These are phyloP conservation scores for Scaptodrosophila lebanonensis DNA, from an alignment of 1,140 invertebrate species.

Conservation along the genomic window DNA sequence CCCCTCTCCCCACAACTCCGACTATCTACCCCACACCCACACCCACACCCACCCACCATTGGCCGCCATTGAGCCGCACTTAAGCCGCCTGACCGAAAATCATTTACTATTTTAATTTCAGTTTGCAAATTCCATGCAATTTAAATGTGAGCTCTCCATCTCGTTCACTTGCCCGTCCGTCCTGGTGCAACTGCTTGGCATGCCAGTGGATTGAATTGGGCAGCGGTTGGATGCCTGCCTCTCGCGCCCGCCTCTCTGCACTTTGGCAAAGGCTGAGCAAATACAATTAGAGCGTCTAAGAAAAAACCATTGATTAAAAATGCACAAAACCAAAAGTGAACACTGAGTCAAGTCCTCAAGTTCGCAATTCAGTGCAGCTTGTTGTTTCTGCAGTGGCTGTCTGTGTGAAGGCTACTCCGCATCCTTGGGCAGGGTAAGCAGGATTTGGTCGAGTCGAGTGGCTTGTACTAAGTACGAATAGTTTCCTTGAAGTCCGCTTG, in stretches of 20 bases:
- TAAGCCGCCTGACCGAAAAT: slow-evolving; percentile 67
- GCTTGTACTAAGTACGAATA: too few species aligned
- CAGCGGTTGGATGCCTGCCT: too few species aligned
- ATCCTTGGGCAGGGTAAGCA: too few species aligned
- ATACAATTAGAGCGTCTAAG: slow-evolving; percentile 69
- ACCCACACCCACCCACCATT: slow-evolving; percentile 9
- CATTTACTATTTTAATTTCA: slow-evolving; percentile 75
- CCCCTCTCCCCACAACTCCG: neutral
- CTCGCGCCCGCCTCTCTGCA: neutral
- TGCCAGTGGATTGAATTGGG: too few species aligned
- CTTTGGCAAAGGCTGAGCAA: slow-evolving; percentile 62
- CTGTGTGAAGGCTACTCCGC: too few species aligned
- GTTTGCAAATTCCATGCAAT: slow-evolving; percentile 72
- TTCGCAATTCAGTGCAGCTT: too few species aligned
- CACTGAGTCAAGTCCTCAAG: slow-evolving; percentile 9
- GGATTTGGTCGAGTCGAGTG: too few species aligned
- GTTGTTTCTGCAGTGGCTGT: too few species aligned
- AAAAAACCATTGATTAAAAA: slow-evolving; percentile 73
- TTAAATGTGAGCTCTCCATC: slow-evolving; percentile 46
- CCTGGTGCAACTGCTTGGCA: too few species aligned
- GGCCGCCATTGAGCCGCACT: slow-evolving; percentile 46
- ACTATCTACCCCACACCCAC: neutral
- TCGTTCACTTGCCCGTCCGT: neutral
- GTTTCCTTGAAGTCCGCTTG: too few species aligned
- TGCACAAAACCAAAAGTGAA: slow-evolving; percentile 66